Conservation (phyloP, 2,113 vertebrate species). For the Aix galericulata region DNA sequence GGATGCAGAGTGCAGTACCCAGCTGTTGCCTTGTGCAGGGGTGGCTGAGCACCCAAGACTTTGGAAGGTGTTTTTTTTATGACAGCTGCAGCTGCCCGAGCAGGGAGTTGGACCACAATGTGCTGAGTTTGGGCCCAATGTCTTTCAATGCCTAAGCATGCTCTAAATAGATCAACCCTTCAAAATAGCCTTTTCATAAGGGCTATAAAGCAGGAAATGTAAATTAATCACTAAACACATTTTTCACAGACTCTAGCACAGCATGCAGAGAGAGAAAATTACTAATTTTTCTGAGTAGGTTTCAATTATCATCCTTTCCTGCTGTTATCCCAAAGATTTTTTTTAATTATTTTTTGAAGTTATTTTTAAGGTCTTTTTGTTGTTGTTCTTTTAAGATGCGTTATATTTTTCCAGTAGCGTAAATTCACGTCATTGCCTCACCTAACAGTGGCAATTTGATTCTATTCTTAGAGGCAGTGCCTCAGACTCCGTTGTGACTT, state of each 20-base stretch:
- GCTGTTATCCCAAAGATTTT: background rate
- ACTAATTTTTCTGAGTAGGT: background rate
- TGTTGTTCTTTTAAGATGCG: background rate
- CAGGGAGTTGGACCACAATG: background rate
- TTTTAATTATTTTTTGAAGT: background rate
- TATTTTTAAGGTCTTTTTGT: background rate
- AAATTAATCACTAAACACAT: background rate
- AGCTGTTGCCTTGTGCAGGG: fast-evolving
- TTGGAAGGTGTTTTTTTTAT: background rate
- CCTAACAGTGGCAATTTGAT: background rate
- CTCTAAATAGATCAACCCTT: background rate
- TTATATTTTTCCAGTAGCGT: background rate
- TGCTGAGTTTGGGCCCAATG: background rate
- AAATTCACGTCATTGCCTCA: background rate
- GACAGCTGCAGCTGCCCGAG: background rate
- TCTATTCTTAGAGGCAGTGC: background rate
- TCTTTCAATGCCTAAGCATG: background rate
- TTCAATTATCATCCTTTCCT: background rate
- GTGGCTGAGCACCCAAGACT: fast-evolving
- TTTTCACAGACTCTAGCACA: background rate
- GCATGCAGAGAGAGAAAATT: background rate
- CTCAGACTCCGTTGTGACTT: background rate
- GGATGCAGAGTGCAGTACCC: fast-evolving
- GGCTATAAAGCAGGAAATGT: background rate
- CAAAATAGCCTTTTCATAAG: background rate